Percentiles rank a stretch among this genome's conserved stretches.
phyloP scores from a whole-genome alignment of 2,797 vertebrate species.

The Triplophysa yarkandensis region DNA sequence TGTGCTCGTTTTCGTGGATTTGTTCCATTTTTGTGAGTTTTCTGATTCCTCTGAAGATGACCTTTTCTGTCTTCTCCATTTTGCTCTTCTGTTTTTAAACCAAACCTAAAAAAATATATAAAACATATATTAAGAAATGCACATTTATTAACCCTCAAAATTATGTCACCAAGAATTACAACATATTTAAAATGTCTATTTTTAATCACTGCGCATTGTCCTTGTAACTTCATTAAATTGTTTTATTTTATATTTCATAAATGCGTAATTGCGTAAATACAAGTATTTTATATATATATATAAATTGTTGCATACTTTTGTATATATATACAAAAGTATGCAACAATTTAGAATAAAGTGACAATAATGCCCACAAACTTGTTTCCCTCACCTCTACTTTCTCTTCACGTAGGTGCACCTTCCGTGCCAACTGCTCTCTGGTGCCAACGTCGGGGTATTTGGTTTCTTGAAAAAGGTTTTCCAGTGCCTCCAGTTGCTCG shows the following conservation, averaged over 20 bases:
- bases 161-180: no score
- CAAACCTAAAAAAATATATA: slow-evolving; percentile 81
- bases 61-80: slow-evolving; percentile 95
- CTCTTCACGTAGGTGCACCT: slow-evolving; percentile 96
- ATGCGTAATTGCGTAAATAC: no score
- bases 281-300: no score
- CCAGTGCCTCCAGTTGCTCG: slow-evolving; percentile 95
- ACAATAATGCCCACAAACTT: not conserved
- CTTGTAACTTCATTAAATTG: no score
- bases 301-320: no score
- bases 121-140: slow-evolving; percentile 1
- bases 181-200: no score
- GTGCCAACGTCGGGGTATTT: slow-evolving; percentile 98
- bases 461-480: slow-evolving; percentile 96
- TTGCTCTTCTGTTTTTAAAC: slow-evolving; percentile 98
- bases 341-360: not conserved
- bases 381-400: slow-evolving; percentile 89
- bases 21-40: slow-evolving; percentile 93
- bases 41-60: slow-evolving; percentile 97
- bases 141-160: not conserved
- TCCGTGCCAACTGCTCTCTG: slow-evolving; percentile 92
- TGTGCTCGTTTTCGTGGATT: slow-evolving; percentile 80
- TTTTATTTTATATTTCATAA: no score
- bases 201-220: no score
- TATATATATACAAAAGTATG: no score